Evolutionary conservation across 2,113 vertebrate genomes (phyloP), one percentile per base, ranked within the genome.

Genomic region (Psilopogon haemacephalus): DNA sequence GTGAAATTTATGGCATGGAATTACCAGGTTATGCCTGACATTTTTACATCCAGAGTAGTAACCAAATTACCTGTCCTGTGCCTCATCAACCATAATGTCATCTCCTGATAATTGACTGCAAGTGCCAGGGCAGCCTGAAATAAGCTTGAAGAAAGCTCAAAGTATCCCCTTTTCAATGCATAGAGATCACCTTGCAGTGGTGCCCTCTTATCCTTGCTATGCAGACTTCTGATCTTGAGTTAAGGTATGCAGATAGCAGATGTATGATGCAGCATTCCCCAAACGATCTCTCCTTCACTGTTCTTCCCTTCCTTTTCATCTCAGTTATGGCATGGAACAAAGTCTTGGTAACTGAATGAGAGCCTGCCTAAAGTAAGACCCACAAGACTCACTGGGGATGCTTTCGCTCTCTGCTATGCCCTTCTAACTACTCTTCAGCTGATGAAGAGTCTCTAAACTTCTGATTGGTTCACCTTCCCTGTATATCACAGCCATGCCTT

Each of bases 1-100:
- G 42, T 83, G 56, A 92, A 33, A 90, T 92, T 76, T 87, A 38
- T 73, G 55, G 24, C 46, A 52, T 74, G 42, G 76, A 93, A 77
- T 96, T 91, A 83, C 5, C 30, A 55, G 10, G 28, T 30, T 67
- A 55, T 83, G 33, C 28, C 75, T 74, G 78, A 59, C 46, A 79
- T 88, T 90, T 86, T 93, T 59, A 70, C 91, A 85, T 60, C n/a
- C 46, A 52, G 12, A 52, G 10, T 16, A 87, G 33, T 76, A 84
- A 76, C 23, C 74, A 73, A 55, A 79, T 83, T 70, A 72, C 32
- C 55, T 83, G 33, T 64, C 33, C 33, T 70, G 8, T 44, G 6
- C 55, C 48, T 90, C 26, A 42, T 73, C 42, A 87, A 3, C 54
- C 59, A 14, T 76, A 74, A 50, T 28, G 33, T 79, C 63, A 73